phyloP scores from a whole-genome alignment of 1,140 invertebrate genomes.

The Lepeophtheirus salmonis region DNA sequence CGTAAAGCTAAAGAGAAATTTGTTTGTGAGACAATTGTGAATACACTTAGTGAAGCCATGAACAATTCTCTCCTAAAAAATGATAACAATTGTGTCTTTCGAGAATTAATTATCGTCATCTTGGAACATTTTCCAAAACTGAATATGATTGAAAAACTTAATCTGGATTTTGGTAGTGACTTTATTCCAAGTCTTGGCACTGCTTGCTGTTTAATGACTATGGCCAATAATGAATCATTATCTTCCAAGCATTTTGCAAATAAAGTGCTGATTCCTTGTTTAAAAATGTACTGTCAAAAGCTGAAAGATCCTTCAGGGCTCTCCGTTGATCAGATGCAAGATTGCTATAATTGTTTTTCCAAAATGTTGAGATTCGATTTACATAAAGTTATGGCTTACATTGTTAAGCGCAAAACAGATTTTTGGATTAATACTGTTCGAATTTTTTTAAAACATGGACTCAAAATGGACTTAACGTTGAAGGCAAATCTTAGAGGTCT shows the following conservation, averaged over 20 bases:
- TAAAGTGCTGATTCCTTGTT: neutral
- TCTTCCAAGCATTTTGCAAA: neutral
- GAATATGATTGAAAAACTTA: too few species aligned
- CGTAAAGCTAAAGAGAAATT: too few species aligned
- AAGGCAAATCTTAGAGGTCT: neutral
- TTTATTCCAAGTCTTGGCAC: neutral
- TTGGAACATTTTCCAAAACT: too few species aligned
- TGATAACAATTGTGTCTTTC: too few species aligned
- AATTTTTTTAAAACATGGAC: conserved; percentile 4
- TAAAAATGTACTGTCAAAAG: neutral
- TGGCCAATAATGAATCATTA: neutral
- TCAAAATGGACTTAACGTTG: neutral
- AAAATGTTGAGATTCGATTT: neutral
- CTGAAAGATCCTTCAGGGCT: neutral
- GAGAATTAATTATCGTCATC: too few species aligned
- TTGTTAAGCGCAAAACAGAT: neutral
- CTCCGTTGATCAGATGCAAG: neutral
- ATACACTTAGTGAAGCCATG: too few species aligned
- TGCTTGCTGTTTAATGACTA: neutral
- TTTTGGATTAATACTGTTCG: neutral
- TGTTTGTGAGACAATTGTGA: too few species aligned
- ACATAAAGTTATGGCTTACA: neutral
- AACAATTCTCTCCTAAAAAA: too few species aligned
- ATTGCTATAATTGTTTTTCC: neutral
- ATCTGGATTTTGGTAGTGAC: too few species aligned